phyloP scores from a whole-genome alignment of 2,113 vertebrate genomes.

The Oriolus oriolus region DNA sequence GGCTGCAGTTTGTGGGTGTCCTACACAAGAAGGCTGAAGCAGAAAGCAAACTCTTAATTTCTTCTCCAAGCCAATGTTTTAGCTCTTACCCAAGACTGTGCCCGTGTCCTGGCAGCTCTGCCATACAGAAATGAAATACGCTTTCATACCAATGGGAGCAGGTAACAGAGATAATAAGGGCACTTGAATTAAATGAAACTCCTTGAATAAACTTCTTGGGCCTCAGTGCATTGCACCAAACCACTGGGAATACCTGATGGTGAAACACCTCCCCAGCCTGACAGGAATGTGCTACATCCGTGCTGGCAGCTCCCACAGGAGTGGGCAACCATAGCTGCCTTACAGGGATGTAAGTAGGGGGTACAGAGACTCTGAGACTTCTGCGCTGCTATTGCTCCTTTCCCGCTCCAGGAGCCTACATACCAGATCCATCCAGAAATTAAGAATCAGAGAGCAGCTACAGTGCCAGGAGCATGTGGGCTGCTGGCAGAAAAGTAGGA shows the following conservation, averaged over 20 bases:
- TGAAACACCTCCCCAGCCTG: not conserved
- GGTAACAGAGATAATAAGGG: not conserved
- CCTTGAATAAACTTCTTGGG: not conserved
- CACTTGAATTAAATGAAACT: not conserved
- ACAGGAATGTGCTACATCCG: not conserved
- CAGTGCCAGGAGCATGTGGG: not conserved
- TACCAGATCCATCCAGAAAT: not conserved
- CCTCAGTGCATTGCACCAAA: not conserved
- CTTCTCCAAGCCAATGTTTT: not conserved
- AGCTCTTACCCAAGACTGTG: not conserved
- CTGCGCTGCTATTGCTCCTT: not conserved
- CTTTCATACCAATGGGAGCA: not conserved
- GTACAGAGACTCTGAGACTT: not conserved
- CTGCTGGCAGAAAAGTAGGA: not conserved
- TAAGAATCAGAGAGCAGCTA: not conserved
- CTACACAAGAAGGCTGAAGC: not conserved
- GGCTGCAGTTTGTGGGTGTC: not conserved
- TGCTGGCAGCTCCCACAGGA: not conserved
- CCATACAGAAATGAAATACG: not conserved
- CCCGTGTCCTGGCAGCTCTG: not conserved
- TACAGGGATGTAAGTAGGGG: fast-evolving
- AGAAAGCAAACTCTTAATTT: not conserved
- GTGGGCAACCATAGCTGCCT: not conserved
- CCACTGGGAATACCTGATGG: not conserved
- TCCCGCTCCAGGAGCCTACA: fast-evolving